A percentile compares a stretch with the other conserved stretches of the same genome.
phyloP scores from a whole-genome alignment of 2,888 invertebrate species.

The Hypsopygia costalis region DNA sequence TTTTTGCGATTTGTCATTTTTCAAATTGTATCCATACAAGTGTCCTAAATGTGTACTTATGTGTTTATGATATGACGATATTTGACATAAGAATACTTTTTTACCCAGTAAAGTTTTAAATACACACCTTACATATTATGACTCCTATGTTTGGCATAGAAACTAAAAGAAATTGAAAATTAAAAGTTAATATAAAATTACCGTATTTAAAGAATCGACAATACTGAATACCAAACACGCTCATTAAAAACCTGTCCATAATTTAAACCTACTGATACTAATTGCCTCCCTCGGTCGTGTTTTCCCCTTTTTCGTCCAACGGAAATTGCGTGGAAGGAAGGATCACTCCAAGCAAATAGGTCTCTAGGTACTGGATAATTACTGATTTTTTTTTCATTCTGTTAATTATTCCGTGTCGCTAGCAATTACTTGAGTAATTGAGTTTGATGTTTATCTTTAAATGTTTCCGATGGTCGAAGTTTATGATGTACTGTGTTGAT shows the following conservation, averaged over 20 bases:
- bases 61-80: too few species aligned
- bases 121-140: too few species aligned
- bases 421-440: slow-evolving; percentile 26
- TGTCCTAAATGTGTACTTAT: too few species aligned
- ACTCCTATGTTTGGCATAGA: too few species aligned
- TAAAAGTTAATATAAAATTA: not conserved
- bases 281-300: slow-evolving; percentile 54
- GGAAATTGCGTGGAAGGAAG: slow-evolving; percentile 70
- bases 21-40: too few species aligned
- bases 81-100: too few species aligned
- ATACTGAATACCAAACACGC: slow-evolving; percentile 14
- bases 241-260: slow-evolving; percentile 41
- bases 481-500: too few species aligned
- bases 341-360: slow-evolving; percentile 58
- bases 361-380: slow-evolving; percentile 56
- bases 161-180: not conserved
- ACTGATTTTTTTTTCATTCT: slow-evolving; percentile 40
- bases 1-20: too few species aligned
- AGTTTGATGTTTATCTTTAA: slow-evolving; percentile 14
- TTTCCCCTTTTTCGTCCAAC: slow-evolving; percentile 49
- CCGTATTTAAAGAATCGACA: slow-evolving; percentile 15
- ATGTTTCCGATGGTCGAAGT: not conserved
- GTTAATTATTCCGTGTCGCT: slow-evolving; percentile 35
- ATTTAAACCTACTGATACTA: slow-evolving; percentile 56
- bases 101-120: too few species aligned